Conservation (phyloP, 2,797 vertebrate species). For the Tauraco hartlaubi region DNA sequence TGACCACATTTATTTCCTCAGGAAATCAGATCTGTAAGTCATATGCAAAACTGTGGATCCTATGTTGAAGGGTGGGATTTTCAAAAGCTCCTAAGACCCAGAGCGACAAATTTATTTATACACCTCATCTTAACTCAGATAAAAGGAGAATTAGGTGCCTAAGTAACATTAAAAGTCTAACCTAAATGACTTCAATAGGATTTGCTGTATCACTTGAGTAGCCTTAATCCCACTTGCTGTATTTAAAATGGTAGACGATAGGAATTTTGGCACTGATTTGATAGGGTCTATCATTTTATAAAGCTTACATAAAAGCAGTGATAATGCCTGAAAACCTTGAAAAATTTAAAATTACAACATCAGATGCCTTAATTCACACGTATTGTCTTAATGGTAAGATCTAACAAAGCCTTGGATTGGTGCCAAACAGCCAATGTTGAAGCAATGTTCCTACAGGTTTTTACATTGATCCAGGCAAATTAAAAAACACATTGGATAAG, state of each 20-base stretch:
- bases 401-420: background rate
- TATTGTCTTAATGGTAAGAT: background rate
- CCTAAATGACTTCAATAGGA: background rate
- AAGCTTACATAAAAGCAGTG: background rate
- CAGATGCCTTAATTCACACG: background rate
- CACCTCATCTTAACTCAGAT: background rate
- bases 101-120: background rate
- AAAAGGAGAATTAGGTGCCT: background rate
- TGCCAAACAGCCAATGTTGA: background rate
- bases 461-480: background rate
- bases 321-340: background rate
- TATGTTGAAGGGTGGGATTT: background rate
- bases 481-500: background rate
- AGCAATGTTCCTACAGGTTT: background rate
- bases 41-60: background rate
- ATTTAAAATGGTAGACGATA: background rate
- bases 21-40: background rate
- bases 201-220: conserved; percentile 18
- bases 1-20: background rate
- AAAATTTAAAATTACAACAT: background rate
- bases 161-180: background rate
- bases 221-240: background rate
- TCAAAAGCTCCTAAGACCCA: background rate
- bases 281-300: background rate
- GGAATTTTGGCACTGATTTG: background rate